Evolutionary conservation across 2,113 vertebrate genomes (phyloP).

Genomic region (Paratilapia polleni): DNA sequence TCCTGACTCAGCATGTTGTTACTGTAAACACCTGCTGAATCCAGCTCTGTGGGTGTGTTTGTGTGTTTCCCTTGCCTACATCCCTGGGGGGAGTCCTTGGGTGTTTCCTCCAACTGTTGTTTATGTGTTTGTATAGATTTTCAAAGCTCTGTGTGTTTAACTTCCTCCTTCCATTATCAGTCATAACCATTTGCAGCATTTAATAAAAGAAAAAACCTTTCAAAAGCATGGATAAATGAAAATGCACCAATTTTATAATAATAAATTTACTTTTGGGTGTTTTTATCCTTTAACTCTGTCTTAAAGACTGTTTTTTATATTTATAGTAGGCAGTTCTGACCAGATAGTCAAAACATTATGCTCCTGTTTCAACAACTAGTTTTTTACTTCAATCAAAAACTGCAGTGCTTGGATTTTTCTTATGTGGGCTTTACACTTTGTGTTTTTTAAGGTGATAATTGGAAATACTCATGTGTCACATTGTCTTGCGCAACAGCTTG

Average conservation of each 20-base stretch:
- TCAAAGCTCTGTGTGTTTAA: background rate
- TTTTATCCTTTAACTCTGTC: background rate
- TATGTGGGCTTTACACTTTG: too few species aligned
- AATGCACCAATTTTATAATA: background rate
- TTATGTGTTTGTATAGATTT: background rate
- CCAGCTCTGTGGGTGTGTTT: background rate
- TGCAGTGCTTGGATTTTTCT: too few species aligned
- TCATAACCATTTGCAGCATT: background rate
- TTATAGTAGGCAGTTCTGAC: too few species aligned
- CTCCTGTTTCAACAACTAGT: too few species aligned
- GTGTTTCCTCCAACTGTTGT: conserved; percentile 46
- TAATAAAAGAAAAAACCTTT: background rate
- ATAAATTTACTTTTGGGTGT: background rate
- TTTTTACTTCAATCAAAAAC: too few species aligned
- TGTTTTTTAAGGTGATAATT: too few species aligned
- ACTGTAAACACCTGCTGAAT: conserved; percentile 63
- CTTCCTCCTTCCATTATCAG: background rate
- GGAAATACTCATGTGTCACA: too few species aligned
- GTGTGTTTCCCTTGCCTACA: background rate
- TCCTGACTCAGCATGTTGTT: conserved; percentile 59
- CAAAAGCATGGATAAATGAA: background rate
- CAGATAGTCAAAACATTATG: too few species aligned
- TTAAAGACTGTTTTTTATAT: too few species aligned
- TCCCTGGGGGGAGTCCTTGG: conserved; percentile 19
- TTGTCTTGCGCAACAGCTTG: too few species aligned